phyloP scores from a whole-genome alignment of 2,113 vertebrate genomes.

The Cnemophilus loriae region DNA sequence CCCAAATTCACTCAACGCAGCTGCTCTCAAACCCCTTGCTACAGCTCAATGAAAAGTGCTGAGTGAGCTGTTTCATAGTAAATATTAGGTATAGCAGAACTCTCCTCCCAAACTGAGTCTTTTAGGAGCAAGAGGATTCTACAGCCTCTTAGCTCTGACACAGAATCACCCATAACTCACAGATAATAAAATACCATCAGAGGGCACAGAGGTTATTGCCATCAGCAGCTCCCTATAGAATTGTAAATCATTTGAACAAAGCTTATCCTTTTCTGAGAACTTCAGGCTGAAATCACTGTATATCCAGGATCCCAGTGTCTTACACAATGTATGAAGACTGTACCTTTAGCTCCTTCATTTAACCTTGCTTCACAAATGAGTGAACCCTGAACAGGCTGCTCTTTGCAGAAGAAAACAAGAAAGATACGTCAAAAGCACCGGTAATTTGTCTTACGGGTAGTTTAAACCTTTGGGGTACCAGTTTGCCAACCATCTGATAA shows the following conservation, averaged over 20 bases:
- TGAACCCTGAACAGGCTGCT: not conserved
- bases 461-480: not conserved
- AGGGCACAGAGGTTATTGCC: constrained; percentile 24
- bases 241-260: constrained; percentile 25
- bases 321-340: not conserved
- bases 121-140: not conserved
- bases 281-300: not conserved
- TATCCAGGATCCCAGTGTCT: not conserved
- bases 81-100: constrained; percentile 14
- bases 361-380: constrained; percentile 15
- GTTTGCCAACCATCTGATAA: not conserved
- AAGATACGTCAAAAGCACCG: not conserved
- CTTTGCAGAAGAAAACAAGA: not conserved
- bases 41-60: constrained; percentile 30
- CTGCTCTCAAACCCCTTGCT: constrained; percentile 14
- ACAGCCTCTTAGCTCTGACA: not conserved
- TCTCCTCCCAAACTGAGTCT: not conserved
- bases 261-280: not conserved
- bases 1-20: not conserved
- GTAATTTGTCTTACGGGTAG: not conserved
- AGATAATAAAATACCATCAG: constrained; percentile 20
- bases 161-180: constrained; percentile 18
- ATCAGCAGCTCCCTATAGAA: constrained; percentile 2
- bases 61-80: constrained; percentile 15
- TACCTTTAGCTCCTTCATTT: not conserved